Evolutionary conservation across 2,113 vertebrate genomes (phyloP).

Genomic region (Harpagus bidentatus): DNA sequence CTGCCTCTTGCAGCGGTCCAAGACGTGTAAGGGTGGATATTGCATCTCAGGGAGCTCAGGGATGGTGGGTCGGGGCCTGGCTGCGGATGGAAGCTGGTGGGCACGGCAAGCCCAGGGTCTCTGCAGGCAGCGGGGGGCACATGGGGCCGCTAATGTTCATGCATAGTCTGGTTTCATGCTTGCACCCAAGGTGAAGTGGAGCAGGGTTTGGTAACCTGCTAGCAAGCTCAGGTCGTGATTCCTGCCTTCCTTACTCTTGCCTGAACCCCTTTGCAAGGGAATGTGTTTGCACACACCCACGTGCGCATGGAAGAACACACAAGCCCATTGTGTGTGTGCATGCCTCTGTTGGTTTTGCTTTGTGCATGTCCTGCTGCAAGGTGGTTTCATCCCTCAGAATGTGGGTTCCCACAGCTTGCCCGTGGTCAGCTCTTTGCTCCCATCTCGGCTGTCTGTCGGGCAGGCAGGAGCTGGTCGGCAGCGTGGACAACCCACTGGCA

Average conservation of each 20-base stretch:
- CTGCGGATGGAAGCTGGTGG: neutral
- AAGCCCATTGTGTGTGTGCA: neutral
- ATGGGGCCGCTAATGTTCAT: rapidly evolving
- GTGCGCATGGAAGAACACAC: neutral
- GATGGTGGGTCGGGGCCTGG: neutral
- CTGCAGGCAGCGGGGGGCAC: rapidly evolving
- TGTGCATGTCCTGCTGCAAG: rapidly evolving
- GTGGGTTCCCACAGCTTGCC: rapidly evolving
- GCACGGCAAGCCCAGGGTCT: neutral
- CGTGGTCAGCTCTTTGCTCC: neutral
- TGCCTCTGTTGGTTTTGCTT: neutral
- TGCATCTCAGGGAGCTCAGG: neutral
- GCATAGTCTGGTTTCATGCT: neutral
- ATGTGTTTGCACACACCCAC: rapidly evolving
- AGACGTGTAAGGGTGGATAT: conserved; percentile 8
- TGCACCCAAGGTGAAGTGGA: neutral
- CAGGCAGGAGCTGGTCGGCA: neutral
- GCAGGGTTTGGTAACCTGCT: neutral
- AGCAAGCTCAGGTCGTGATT: rapidly evolving
- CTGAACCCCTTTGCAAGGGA: neutral
- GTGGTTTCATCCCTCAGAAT: neutral
- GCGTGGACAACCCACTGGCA: rapidly evolving
- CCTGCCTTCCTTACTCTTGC: neutral
- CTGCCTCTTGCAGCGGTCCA: conserved; percentile 82
- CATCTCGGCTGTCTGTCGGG: neutral